Percentiles rank a stretch among this genome's conserved stretches.
Conservation (phyloP, 1,140 invertebrate genomes). For the Steinernema khuongi region DNA sequence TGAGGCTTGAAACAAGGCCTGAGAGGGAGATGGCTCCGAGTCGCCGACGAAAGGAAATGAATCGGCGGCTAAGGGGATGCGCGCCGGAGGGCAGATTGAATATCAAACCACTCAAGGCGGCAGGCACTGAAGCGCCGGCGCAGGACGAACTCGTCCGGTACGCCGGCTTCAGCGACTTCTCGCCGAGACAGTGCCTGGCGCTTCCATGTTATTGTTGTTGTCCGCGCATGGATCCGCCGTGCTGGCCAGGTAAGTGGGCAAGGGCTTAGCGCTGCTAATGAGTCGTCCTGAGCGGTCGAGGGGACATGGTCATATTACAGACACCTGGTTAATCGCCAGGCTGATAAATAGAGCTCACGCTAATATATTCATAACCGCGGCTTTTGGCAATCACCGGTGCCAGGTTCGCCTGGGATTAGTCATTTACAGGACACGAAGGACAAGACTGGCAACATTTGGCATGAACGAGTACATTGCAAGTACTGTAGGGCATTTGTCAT, state of each 20-base stretch:
- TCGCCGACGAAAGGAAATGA: background rate
- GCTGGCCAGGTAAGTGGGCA: background rate
- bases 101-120: conserved; percentile 12
- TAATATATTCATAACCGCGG: conserved; percentile 3
- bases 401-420: background rate
- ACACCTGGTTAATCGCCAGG: background rate
- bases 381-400: background rate
- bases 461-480: too few relatives aligned
- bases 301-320: background rate
- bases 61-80: conserved; percentile 7
- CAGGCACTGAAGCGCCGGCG: background rate
- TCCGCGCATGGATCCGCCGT: background rate
- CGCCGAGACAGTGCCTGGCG: background rate
- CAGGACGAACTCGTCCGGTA: background rate
- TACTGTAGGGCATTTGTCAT: too few relatives aligned
- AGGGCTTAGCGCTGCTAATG: conserved; percentile 12
- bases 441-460: too few relatives aligned
- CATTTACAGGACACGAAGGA: too few relatives aligned
- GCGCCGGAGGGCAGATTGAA: conserved; percentile 12
- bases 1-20: conserved; percentile 14
- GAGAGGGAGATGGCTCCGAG: background rate
- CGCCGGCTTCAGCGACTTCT: too few relatives aligned
- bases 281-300: background rate
- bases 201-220: background rate
- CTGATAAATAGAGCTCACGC: conserved; percentile 6